Conservation (phyloP, 2,113 vertebrate genomes). For the Laticauda laticaudata region DNA sequence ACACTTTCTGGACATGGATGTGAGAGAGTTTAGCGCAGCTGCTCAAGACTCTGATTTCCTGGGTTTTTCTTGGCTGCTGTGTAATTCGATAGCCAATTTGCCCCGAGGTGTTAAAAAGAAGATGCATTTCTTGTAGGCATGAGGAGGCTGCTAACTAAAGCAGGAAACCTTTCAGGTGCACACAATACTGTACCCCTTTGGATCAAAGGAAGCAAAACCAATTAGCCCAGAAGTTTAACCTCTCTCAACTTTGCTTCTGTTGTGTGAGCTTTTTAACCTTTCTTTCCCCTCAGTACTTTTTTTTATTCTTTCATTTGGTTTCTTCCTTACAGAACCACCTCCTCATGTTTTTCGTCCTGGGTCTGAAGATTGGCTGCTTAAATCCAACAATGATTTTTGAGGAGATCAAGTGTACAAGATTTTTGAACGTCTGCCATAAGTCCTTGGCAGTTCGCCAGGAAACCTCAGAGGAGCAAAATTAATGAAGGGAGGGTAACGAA, state of each 20-base stretch:
- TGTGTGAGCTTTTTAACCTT: slow-evolving; percentile 73
- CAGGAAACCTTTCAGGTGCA: slow-evolving; percentile 50
- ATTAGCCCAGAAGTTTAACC: slow-evolving; percentile 80
- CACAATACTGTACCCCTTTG: slow-evolving; percentile 36
- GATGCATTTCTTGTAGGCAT: slow-evolving; percentile 70
- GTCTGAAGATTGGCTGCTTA: slow-evolving; percentile 76
- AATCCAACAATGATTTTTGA: slow-evolving; percentile 79
- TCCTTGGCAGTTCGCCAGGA: slow-evolving; percentile 79
- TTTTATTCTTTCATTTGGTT: slow-evolving; percentile 58
- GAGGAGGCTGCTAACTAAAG: slow-evolving; percentile 67
- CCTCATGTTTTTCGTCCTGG: slow-evolving; percentile 73
- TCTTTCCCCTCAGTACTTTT: slow-evolving; percentile 66
- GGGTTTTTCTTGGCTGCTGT: slow-evolving; percentile 50
- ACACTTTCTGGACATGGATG: not conserved
- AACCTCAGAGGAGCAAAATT: slow-evolving; percentile 80
- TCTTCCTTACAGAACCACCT: slow-evolving; percentile 62
- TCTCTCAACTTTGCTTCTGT: slow-evolving; percentile 72
- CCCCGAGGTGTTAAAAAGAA: slow-evolving; percentile 73
- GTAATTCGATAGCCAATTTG: slow-evolving; percentile 66
- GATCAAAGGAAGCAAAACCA: slow-evolving; percentile 71
- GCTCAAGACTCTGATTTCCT: slow-evolving; percentile 62
- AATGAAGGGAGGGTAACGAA: slow-evolving; percentile 88
- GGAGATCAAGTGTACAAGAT: slow-evolving; percentile 80
- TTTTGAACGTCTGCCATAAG: slow-evolving; percentile 82
- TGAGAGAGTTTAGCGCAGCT: slow-evolving; percentile 39